Evolutionary conservation across 2,797 vertebrate genomes (phyloP), one percentile per base, ranked within the genome.

Genomic region (Linurgus olivaceus): DNA sequence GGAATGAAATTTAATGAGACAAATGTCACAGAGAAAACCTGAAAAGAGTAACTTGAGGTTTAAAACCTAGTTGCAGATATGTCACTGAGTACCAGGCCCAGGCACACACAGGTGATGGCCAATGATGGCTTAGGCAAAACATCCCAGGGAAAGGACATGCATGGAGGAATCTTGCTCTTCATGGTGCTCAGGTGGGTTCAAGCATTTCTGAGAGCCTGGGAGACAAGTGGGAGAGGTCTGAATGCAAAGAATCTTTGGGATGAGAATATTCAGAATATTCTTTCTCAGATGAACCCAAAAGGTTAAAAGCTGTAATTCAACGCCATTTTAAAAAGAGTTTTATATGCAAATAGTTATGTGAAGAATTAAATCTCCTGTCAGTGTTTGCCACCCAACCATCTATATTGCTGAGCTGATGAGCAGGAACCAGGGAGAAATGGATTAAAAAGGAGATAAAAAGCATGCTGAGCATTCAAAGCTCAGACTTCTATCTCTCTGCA

Each of bases 1-100:
- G n/a, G n/a, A 80, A 87, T 62, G 35, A 47, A 59, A 59, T 95
- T 94, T 91, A 96, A 85, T 96, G 72, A 90, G 71, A 15, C 23
- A 68, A 85, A 66, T 35, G 16, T 45, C 70, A n/a, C 86, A 84
- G 50, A 51, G 38, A 71, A 63, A 74, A 26, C 5, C 26, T 11
- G 13, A 58, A 61, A 82, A 71, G 24, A 86, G 63, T 52, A 85
- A 90, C 52, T 83, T 91, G 23, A 74, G 40, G 50, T 91, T 94
- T 51, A 47, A 90, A 95, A 63, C 33, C 47, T 17, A 35, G 48
- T 28, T 70, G 72, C 33, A 68, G 73, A 14, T 35, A 5, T 86
- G 66, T 62, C 52, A 1, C 37, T 38, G 54, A 37, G 18, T 23
- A n/a, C 28, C 5, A 82, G 77, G 40, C 33, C 62, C 20, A 47